Evolutionary conservation across 2,113 vertebrate genomes (phyloP).

Genomic region (Vidua chalybeata): DNA sequence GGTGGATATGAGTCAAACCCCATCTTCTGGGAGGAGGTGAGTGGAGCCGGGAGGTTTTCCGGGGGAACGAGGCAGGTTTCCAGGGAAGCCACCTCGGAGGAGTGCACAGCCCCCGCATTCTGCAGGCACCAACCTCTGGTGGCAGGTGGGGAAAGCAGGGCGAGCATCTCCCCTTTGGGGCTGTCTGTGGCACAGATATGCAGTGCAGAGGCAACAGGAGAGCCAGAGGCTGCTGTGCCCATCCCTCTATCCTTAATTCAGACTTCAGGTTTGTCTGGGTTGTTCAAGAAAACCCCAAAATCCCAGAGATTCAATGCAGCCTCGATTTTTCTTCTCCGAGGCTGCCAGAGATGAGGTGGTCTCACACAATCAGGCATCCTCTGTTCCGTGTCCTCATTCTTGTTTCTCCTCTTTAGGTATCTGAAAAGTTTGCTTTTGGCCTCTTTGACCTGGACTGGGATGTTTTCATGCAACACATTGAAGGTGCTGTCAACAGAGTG

Average conservation of each 20-base stretch:
- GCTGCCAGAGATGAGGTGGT: not conserved
- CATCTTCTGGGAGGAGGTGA: constrained; percentile 96
- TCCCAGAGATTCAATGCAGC: not conserved
- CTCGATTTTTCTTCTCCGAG: accelerated
- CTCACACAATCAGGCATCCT: not conserved
- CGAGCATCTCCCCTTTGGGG: not conserved
- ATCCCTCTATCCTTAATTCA: not conserved
- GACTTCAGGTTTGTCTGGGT: not conserved
- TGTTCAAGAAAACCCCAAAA: not conserved
- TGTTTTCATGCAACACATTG: constrained; percentile 90
- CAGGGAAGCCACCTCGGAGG: not conserved
- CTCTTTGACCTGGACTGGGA: constrained; percentile 98
- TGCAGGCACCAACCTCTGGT: not conserved
- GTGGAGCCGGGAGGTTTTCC: not conserved
- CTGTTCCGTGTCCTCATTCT: not conserved
- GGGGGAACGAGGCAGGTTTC: not conserved
- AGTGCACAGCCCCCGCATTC: accelerated
- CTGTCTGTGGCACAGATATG: accelerated
- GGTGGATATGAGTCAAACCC: constrained; percentile 96
- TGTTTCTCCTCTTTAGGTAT: constrained; percentile 75
- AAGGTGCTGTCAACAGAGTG: constrained; percentile 90
- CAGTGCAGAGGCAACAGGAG: not conserved
- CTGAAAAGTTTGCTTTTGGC: constrained; percentile 91
- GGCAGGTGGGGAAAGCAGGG: not conserved
- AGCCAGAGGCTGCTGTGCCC: not conserved